Conservation (phyloP, 2,888 invertebrate genomes). For the Mycogona germanica region DNA sequence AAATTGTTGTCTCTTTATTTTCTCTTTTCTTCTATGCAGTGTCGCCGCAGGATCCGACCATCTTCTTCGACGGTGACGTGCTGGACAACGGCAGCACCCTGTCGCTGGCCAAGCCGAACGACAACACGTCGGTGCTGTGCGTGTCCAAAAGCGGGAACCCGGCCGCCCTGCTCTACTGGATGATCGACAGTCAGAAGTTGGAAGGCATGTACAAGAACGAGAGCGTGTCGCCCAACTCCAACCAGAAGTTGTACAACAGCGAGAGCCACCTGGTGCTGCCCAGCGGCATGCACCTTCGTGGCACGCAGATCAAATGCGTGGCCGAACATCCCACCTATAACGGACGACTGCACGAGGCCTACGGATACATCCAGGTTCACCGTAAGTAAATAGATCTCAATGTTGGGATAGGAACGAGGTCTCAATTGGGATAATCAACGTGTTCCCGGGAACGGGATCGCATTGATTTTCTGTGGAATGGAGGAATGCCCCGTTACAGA, state of each 20-base stretch:
- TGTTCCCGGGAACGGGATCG: too few relatives aligned
- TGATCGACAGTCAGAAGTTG: constrained; percentile 8
- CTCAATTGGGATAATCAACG: too few relatives aligned
- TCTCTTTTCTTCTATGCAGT: constrained; percentile 1
- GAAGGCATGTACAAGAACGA: constrained; percentile 5
- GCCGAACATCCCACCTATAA: constrained; percentile 15
- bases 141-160: constrained; percentile 16
- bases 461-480: too few relatives aligned
- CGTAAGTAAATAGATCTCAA: constrained; percentile 11
- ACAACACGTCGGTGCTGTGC: constrained; percentile 12
- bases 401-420: too few relatives aligned
- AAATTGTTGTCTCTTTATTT: not conserved
- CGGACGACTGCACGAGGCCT: constrained; percentile 12
- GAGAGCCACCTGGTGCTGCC: constrained; percentile 9
- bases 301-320: constrained; percentile 13
- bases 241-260: constrained; percentile 4
- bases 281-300: constrained; percentile 1
- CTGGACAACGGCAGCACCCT: constrained; percentile 12
- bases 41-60: constrained; percentile 13
- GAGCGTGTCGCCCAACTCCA: not conserved
- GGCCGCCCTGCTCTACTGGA: constrained; percentile 13
- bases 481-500: too few relatives aligned
- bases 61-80: constrained; percentile 8
- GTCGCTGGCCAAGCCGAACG: not conserved
- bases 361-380: constrained; percentile 11